Evolutionary conservation across 2,113 vertebrate species (phyloP).

Genomic region (Zapus hudsonius): DNA sequence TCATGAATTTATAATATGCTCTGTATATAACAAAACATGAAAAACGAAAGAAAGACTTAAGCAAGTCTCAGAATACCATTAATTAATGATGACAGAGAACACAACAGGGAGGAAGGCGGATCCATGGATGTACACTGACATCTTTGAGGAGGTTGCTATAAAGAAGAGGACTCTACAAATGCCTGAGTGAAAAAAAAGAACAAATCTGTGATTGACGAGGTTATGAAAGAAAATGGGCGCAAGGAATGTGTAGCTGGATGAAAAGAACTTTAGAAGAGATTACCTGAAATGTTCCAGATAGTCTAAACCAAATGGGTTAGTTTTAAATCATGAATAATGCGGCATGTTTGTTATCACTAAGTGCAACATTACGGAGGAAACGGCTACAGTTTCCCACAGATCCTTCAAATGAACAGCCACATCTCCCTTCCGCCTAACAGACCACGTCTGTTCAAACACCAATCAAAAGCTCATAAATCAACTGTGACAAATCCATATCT

Average conservation of each 20-base stretch:
- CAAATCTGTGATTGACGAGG: background rate
- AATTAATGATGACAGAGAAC: conserved; percentile 47
- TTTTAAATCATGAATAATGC: background rate
- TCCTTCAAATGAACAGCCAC: background rate
- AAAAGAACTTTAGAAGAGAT: conserved; percentile 33
- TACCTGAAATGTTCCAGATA: background rate
- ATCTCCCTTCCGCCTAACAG: background rate
- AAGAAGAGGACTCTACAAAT: background rate
- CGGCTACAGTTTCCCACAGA: background rate
- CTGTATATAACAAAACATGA: conserved; percentile 53
- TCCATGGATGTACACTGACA: background rate
- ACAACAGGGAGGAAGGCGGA: background rate
- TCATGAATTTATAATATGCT: conserved; percentile 4
- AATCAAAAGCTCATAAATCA: background rate
- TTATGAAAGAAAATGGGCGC: background rate
- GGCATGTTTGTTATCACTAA: background rate
- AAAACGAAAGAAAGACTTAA: conserved; percentile 34
- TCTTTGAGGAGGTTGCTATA: background rate
- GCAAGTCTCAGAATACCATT: background rate
- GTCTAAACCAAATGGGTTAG: background rate
- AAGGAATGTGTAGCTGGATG: background rate
- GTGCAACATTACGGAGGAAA: background rate
- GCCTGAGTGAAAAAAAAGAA: background rate
- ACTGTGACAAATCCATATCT: background rate
- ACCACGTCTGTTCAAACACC: background rate